A percentile compares a stretch with the other conserved stretches of the same genome.
Conservation (phyloP, 1,140 invertebrate species). For the Gryon sp. region DNA sequence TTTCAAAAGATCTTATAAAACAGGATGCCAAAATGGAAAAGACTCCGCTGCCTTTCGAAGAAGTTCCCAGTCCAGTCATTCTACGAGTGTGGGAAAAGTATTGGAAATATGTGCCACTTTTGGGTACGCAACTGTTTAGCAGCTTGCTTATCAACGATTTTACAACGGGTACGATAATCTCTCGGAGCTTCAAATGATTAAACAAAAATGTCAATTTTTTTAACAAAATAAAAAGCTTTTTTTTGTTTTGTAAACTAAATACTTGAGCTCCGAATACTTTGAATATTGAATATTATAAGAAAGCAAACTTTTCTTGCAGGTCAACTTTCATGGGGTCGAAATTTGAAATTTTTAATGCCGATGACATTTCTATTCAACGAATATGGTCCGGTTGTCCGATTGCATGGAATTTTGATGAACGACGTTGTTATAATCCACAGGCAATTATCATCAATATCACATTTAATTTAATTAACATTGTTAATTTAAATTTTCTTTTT, state of each 20-base stretch:
- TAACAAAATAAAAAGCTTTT: neutral
- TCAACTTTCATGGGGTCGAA: slow-evolving; percentile 72
- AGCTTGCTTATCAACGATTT: slow-evolving; percentile 81
- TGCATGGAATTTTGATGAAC: slow-evolving; percentile 81
- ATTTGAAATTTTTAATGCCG: slow-evolving; percentile 68
- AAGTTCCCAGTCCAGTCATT: slow-evolving; percentile 82
- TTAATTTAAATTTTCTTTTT: slow-evolving; percentile 8
- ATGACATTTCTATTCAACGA: slow-evolving; percentile 81
- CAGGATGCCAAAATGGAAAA: slow-evolving; percentile 34
- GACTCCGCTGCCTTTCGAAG: slow-evolving; percentile 79
- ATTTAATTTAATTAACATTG: neutral
- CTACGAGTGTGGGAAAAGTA: slow-evolving; percentile 81
- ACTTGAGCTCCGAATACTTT: slow-evolving; percentile 37
- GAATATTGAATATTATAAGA: slow-evolving; percentile 21
- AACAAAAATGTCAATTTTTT: neutral
- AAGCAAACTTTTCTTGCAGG: slow-evolving; percentile 68
- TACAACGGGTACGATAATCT: slow-evolving; percentile 80
- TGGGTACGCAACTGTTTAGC: slow-evolving; percentile 83
- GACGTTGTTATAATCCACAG: slow-evolving; percentile 81
- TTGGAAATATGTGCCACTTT: slow-evolving; percentile 81
- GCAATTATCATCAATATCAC: slow-evolving; percentile 25
- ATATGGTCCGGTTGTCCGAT: slow-evolving; percentile 83
- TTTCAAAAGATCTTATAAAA: neutral
- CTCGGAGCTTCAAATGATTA: slow-evolving; percentile 53
- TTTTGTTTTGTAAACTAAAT: neutral